Conservation (phyloP, 2,888 invertebrate genomes). For the Cistogaster globosa region DNA sequence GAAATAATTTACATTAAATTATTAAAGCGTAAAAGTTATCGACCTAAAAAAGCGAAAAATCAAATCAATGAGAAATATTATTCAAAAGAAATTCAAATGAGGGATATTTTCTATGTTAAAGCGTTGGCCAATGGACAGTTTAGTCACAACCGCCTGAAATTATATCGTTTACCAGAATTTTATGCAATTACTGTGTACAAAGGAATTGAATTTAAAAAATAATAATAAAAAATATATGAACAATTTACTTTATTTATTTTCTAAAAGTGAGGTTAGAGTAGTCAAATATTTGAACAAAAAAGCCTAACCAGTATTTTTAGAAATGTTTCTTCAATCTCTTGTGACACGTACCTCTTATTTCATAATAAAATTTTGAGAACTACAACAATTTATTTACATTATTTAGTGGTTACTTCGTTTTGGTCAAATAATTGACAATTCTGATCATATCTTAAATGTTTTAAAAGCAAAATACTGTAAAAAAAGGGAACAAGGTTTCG, state of each 20-base stretch:
- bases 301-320: no score
- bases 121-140: slow-evolving; percentile 79
- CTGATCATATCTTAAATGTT: no score
- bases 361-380: no score
- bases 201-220: slow-evolving; percentile 67
- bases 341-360: no score
- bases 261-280: no score
- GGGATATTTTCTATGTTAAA: slow-evolving; percentile 81
- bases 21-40: slow-evolving; percentile 76
- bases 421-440: no score
- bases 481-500: no score
- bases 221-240: not conserved
- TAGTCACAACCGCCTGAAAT: slow-evolving; percentile 78
- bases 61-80: slow-evolving; percentile 59
- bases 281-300: no score
- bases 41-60: slow-evolving; percentile 75
- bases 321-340: no score
- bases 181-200: slow-evolving; percentile 79
- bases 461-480: no score
- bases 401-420: no score
- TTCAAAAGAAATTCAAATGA: slow-evolving; percentile 73
- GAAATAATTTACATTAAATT: slow-evolving; percentile 79
- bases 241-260: not conserved
- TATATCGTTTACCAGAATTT: slow-evolving; percentile 79
- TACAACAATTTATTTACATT: no score